Conservation (phyloP, 2,888 invertebrate species). For the Thumatha senex region DNA sequence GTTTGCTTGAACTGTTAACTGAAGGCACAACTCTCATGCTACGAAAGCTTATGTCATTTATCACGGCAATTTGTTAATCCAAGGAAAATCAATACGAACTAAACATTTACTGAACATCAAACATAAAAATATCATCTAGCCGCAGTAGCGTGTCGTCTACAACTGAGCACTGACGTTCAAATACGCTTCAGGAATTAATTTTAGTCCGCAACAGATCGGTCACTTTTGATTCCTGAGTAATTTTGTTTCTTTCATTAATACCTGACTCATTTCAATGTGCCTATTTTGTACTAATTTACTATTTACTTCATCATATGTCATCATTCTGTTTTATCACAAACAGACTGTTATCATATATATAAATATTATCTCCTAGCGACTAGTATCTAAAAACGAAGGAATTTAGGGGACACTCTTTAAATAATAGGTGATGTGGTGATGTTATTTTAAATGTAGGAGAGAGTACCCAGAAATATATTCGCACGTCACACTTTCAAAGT, state of each 20-base stretch:
- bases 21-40: slow-evolving; percentile 44
- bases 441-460: slow-evolving; percentile 67
- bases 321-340: slow-evolving; percentile 14
- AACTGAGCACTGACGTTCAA: slow-evolving; percentile 72
- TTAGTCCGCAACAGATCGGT: slow-evolving; percentile 57
- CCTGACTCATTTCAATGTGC: slow-evolving; percentile 27
- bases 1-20: slow-evolving; percentile 42
- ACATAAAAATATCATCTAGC: slow-evolving; percentile 64
- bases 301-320: background rate
- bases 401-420: slow-evolving; percentile 66
- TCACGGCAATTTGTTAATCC: slow-evolving; percentile 39
- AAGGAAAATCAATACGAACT: slow-evolving; percentile 67
- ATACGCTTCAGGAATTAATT: slow-evolving; percentile 69
- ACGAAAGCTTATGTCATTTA: slow-evolving; percentile 54
- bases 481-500: slow-evolving; percentile 62
- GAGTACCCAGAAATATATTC: slow-evolving; percentile 68
- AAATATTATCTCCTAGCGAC: too few relatives aligned
- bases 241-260: slow-evolving; percentile 35
- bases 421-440: slow-evolving; percentile 71
- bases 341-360: slow-evolving; percentile 46
- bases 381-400: slow-evolving; percentile 55
- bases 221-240: slow-evolving; percentile 44
- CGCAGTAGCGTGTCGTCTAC: slow-evolving; percentile 69
- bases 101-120: slow-evolving; percentile 48
- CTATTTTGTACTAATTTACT: slow-evolving; percentile 19